Percentiles rank a stretch among this genome's conserved stretches.
Evolutionary conservation across 2,888 invertebrate species (phyloP).

Genomic region (Trichopria drosophilae): DNA sequence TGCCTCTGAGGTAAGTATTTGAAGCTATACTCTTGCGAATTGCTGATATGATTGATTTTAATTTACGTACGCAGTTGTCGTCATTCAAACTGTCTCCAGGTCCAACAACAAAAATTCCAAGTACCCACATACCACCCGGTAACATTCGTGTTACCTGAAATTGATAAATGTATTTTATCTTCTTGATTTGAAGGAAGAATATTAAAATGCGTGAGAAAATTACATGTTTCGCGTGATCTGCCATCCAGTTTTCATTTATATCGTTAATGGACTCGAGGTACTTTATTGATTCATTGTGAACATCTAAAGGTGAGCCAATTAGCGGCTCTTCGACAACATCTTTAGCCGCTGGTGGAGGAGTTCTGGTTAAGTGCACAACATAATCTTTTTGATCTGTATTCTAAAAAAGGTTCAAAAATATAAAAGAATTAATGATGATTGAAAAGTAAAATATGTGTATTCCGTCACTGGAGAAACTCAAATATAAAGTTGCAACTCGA

Average conservation of each 20-base stretch:
- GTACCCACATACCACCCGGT: conserved; percentile 84
- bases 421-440: conserved; percentile 29
- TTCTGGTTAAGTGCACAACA: conserved; percentile 78
- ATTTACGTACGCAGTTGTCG: conserved; percentile 63
- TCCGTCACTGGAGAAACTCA: too few species aligned
- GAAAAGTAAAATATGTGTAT: too few species aligned
- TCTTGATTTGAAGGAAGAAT: not conserved
- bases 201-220: conserved; percentile 11
- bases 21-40: conserved; percentile 63
- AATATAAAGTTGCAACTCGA: too few species aligned
- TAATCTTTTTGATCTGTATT: conserved; percentile 70
- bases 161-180: conserved; percentile 3
- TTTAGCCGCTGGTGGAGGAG: conserved; percentile 65
- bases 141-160: conserved; percentile 80
- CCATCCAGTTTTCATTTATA: conserved; percentile 71
- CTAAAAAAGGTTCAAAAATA: conserved; percentile 57
- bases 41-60: conserved; percentile 64
- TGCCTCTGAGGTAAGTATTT: conserved; percentile 67
- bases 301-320: conserved; percentile 54
- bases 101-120: conserved; percentile 79
- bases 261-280: conserved; percentile 61
- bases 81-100: conserved; percentile 68
- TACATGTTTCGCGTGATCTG: conserved; percentile 81
- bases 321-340: conserved; percentile 57
- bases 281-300: conserved; percentile 51